Evolutionary conservation across 2,888 invertebrate species (phyloP), one percentile per base, ranked within the genome.

Genomic region (Stenchaetothrips biformis): DNA sequence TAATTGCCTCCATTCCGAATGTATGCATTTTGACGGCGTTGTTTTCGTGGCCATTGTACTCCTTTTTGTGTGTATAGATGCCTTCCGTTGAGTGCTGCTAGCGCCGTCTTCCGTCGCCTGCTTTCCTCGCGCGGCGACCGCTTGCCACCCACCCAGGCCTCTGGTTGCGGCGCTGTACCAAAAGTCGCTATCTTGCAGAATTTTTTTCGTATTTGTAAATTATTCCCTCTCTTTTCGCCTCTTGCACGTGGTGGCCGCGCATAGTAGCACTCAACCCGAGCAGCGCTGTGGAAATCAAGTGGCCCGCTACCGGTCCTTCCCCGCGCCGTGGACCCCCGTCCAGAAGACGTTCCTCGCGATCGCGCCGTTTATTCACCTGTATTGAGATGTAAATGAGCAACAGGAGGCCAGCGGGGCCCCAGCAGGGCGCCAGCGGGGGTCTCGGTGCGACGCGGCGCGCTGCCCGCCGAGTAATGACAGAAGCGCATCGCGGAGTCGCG

Each of bases 381-480:
- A 74, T 74, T 74, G 67, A 74, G 67, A 74, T 74, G 67, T 74
- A 74, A 74, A 74, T 74, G 67, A 74, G 67, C 21, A 25, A 74
- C 21, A 74, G 67, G 67, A 25, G 25, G 25, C 21, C 67, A 7
- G 67, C 67, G 67, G 67, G 53, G 53, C 16, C 53, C 13, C 53
- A 2, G 53, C 53, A 16, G 53, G 21, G 67, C 21, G 67, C 25
- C 25, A 37, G 37, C 37, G 37, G 37, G 37, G 37, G 37, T 37
- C 37, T 37, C 37, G 37, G 37, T 37, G 37, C 37, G 37, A 37
- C 37, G 37, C 37, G 37, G 37, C 37, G 37, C 37, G 37, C 1
- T 4, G 37, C 37, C 37, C 37, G 37, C 37, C 37, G 4, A 37
- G 37, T 37, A 37, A 37, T 37, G 37, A 37, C 37, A 37, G 37